These are phyloP conservation scores for Folsomia manolachei DNA, from an alignment of 2,888 invertebrate species.

Conservation along the genomic window DNA sequence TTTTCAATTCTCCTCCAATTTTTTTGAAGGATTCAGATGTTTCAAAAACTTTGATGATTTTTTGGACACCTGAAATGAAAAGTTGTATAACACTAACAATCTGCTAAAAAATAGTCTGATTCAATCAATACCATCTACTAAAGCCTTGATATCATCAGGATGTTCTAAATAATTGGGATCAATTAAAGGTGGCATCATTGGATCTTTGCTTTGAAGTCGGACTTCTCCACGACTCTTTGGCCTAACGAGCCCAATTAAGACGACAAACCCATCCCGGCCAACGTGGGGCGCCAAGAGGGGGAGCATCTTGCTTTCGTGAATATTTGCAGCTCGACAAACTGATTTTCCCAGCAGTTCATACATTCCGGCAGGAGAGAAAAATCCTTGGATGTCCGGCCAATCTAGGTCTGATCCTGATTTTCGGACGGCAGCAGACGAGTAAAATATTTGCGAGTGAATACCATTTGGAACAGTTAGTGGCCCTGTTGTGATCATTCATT, in stretches of 20 bases:
- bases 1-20: not conserved
- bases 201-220: constrained; percentile 12
- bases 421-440: not conserved
- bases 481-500: not conserved
- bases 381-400: constrained; percentile 26
- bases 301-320: not conserved
- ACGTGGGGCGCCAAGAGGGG: not conserved
- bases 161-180: constrained; percentile 24
- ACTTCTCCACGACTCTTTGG: constrained; percentile 22
- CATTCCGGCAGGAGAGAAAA: not conserved
- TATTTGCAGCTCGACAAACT: not conserved
- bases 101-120: not conserved
- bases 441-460: constrained; percentile 11
- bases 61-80: constrained; percentile 1
- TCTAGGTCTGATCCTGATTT: not conserved
- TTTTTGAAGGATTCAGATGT: constrained; percentile 11
- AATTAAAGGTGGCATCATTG: not conserved
- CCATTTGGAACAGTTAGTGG: constrained; percentile 12
- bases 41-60: constrained; percentile 5
- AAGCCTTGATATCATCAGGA: constrained; percentile 18
- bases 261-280: not conserved
- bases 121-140: constrained; percentile 17
- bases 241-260: not conserved
- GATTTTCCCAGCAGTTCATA: not conserved
- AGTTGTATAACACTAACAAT: not conserved